Conservation (phyloP, 2,113 vertebrate genomes). For the Petroica traversi region DNA sequence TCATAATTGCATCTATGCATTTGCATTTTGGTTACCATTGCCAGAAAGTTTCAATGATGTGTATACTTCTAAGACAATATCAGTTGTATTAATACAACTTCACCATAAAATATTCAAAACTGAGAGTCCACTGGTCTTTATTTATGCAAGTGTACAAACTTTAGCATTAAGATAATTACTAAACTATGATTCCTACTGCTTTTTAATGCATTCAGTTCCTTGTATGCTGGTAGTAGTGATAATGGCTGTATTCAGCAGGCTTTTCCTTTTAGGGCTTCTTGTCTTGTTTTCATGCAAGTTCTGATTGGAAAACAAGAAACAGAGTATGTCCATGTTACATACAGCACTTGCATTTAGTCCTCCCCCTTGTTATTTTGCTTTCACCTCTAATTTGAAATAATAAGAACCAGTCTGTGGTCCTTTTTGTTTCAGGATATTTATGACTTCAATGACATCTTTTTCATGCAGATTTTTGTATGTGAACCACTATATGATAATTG, state of each 20-base stretch:
- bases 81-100: not conserved
- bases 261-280: not conserved
- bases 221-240: not conserved
- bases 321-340: not conserved
- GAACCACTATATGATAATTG: not conserved
- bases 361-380: not conserved
- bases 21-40: not conserved
- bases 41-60: not conserved
- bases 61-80: not conserved
- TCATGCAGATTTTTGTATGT: not conserved
- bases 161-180: not conserved
- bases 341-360: not conserved
- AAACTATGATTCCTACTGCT: not conserved
- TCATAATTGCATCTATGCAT: not conserved
- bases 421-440: not conserved
- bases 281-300: not conserved
- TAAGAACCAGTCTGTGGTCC: not conserved
- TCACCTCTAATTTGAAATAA: not conserved
- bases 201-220: not conserved
- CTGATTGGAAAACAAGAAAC: not conserved
- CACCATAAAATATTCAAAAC: not conserved
- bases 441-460: not conserved
- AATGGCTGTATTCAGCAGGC: not conserved
- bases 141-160: not conserved
- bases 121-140: not conserved